These are phyloP conservation scores for Calliphora vicina DNA, from an alignment of 1,140 invertebrate genomes.

Conservation along the genomic window DNA sequence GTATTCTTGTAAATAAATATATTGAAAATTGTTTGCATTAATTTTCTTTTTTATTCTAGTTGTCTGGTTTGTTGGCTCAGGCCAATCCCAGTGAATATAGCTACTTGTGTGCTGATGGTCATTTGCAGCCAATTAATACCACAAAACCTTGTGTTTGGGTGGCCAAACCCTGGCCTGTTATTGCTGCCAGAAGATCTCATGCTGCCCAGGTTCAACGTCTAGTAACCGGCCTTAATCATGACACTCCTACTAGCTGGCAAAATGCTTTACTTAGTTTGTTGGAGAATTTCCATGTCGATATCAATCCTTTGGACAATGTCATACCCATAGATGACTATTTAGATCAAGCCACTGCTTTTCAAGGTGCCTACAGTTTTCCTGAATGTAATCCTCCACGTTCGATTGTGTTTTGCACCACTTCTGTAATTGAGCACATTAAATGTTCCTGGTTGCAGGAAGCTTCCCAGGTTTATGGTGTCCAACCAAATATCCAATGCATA, in stretches of 20 bases:
- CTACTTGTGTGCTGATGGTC: slow-evolving; percentile 84
- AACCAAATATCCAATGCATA: slow-evolving; percentile 76
- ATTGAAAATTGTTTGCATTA: not conserved
- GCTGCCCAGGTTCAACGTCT: slow-evolving; percentile 68
- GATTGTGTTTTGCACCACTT: slow-evolving; percentile 71
- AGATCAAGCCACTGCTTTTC: slow-evolving; percentile 68
- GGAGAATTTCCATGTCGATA: slow-evolving; percentile 64
- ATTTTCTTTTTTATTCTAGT: slow-evolving; percentile 40
- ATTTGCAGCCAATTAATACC: slow-evolving; percentile 68
- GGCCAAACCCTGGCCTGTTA: slow-evolving; percentile 76
- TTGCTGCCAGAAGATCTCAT: slow-evolving; percentile 69
- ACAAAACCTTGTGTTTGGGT: slow-evolving; percentile 77
- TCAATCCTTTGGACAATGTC: slow-evolving; percentile 64
- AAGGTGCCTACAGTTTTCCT: slow-evolving; percentile 70
- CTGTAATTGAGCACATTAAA: slow-evolving; percentile 73
- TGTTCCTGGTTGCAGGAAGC: slow-evolving; percentile 78
- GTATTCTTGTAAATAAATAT: slow-evolving; percentile 16
- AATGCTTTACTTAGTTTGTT: slow-evolving; percentile 67
- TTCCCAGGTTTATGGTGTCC: slow-evolving; percentile 73
- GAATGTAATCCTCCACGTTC: slow-evolving; percentile 72
- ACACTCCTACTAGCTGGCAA: slow-evolving; percentile 64
- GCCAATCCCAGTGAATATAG: slow-evolving; percentile 68
- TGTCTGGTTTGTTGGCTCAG: slow-evolving; percentile 55
- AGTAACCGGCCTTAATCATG: slow-evolving; percentile 62
- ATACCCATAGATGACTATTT: slow-evolving; percentile 69